phyloP scores from a whole-genome alignment of 2,113 vertebrate genomes.

The Alosa alosa region DNA sequence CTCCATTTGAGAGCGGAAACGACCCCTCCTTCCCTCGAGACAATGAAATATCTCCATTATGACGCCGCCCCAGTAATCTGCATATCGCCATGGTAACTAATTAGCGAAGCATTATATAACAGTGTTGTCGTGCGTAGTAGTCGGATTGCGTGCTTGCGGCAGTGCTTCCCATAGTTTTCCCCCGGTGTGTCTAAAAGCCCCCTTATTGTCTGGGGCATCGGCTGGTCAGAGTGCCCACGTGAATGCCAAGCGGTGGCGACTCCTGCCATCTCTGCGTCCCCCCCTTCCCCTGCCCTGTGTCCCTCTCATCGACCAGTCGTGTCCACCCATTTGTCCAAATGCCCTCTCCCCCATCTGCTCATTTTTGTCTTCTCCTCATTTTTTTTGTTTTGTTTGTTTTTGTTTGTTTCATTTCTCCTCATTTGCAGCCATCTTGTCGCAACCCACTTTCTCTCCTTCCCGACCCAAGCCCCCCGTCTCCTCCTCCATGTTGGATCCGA shows the following conservation, averaged over 20 bases:
- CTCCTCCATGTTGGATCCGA: neutral
- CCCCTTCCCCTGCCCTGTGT: neutral
- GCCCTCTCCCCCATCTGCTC: conserved; percentile 47
- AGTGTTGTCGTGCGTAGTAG: neutral
- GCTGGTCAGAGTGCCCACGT: neutral
- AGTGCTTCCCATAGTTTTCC: neutral
- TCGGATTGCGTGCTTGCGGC: neutral
- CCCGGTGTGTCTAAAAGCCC: neutral
- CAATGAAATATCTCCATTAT: conserved; percentile 36
- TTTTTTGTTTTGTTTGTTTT: conserved; percentile 53
- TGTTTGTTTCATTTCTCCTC: conserved; percentile 39
- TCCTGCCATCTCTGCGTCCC: neutral
- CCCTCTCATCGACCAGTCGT: neutral
- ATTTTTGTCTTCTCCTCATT: neutral
- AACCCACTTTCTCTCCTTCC: neutral
- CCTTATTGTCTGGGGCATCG: neutral
- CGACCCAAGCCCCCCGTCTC: conserved; percentile 38
- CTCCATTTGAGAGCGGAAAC: neutral
- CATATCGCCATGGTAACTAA: conserved; percentile 31
- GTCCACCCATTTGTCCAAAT: conserved; percentile 38
- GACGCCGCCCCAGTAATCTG: conserved; percentile 28
- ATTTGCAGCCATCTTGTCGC: conserved; percentile 29
- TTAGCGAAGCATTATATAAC: conserved; percentile 14
- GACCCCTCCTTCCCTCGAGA: neutral
- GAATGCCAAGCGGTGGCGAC: neutral